Evolutionary conservation across 2,113 vertebrate genomes (phyloP).

Genomic region (Sigmodon hispidus): DNA sequence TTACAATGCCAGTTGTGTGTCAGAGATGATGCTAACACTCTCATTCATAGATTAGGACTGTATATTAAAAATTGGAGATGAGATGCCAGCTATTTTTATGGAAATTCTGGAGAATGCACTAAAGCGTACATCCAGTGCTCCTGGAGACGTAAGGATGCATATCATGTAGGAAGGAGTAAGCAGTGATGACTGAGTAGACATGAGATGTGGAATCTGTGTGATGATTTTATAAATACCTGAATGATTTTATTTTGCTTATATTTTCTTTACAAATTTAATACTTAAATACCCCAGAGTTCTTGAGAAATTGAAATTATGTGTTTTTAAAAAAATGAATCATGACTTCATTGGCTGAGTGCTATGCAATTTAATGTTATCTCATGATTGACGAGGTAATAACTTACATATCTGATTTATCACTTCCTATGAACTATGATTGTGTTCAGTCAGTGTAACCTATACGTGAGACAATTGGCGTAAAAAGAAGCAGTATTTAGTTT

Average conservation of each 20-base stretch:
- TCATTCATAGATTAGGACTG: neutral
- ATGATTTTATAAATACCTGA: neutral
- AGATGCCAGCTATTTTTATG: neutral
- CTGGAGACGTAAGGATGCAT: neutral
- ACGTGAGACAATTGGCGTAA: neutral
- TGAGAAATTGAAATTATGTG: neutral
- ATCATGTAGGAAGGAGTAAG: neutral
- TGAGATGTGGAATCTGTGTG: neutral
- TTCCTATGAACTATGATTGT: neutral
- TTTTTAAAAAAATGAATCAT: neutral
- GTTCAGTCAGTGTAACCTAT: neutral
- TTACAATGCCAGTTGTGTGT: neutral
- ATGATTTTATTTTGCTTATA: neutral
- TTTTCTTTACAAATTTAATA: neutral
- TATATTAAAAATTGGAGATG: neutral
- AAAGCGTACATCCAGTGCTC: neutral
- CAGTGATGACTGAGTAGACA: fast-evolving
- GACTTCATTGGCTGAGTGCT: neutral
- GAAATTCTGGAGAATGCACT: neutral
- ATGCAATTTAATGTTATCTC: neutral
- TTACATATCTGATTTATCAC: neutral
- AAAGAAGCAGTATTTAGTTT: neutral
- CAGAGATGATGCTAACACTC: neutral
- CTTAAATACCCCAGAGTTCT: neutral
- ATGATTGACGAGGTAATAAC: neutral